Evolutionary conservation across 2,797 vertebrate genomes (phyloP).

Genomic region (Syngnathus acus): DNA sequence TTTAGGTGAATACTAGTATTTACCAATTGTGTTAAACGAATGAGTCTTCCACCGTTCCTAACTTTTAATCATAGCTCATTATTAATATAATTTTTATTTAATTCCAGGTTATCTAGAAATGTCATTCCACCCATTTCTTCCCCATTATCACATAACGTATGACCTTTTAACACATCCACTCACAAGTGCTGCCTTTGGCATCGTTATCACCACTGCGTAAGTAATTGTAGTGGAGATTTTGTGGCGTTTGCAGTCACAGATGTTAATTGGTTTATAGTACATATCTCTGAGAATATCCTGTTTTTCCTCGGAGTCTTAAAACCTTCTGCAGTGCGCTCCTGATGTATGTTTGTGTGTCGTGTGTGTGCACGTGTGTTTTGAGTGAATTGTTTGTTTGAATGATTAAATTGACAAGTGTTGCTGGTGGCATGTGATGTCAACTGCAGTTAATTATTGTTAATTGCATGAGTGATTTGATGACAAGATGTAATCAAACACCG

Average conservation of each 20-base stretch:
- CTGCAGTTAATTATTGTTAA: slow-evolving; percentile 5
- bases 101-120: background rate
- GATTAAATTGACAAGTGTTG: slow-evolving; percentile 2
- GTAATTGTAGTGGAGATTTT: slow-evolving; percentile 39
- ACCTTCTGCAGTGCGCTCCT: slow-evolving; percentile 13
- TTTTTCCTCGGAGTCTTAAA: slow-evolving; percentile 1
- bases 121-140: background rate
- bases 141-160: slow-evolving; percentile 19
- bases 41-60: too few relatives aligned
- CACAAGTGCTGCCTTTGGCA: slow-evolving; percentile 24
- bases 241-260: slow-evolving; percentile 30
- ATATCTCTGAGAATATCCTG: slow-evolving; percentile 31
- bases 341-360: background rate
- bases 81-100: background rate
- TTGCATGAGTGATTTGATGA: slow-evolving; percentile 9
- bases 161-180: slow-evolving; percentile 20
- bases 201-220: slow-evolving; percentile 35
- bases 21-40: too few relatives aligned
- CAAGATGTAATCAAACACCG: slow-evolving; percentile 10
- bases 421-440: slow-evolving; percentile 2
- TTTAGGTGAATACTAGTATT: too few relatives aligned
- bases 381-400: background rate
- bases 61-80: background rate
- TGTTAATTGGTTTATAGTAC: slow-evolving; percentile 44
- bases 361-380: background rate